Percentiles rank a stretch among this genome's conserved stretches.
These are phyloP conservation scores for Peromyscus melanophrys DNA, from an alignment of 2,797 vertebrate species.

Conservation along the genomic window DNA sequence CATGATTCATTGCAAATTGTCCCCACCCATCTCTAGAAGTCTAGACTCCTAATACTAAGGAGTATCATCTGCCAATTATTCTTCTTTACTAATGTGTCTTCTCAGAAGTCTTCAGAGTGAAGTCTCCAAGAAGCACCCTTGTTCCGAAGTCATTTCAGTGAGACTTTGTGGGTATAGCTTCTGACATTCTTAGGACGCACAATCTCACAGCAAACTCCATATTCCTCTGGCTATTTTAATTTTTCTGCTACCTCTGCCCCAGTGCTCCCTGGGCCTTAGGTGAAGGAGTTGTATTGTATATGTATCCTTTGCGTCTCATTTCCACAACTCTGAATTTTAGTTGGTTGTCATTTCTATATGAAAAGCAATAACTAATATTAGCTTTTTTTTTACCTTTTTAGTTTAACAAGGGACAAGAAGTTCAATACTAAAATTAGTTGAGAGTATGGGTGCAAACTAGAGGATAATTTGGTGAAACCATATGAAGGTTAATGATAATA, in stretches of 20 bases:
- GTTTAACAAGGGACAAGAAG: not conserved
- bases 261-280: not conserved
- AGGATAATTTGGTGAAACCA: not conserved
- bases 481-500: not conserved
- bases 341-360: not conserved
- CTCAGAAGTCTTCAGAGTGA: not conserved
- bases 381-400: not conserved
- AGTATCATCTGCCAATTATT: not conserved
- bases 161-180: not conserved
- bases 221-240: not conserved
- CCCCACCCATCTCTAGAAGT: not conserved
- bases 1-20: not conserved
- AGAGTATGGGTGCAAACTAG: not conserved
- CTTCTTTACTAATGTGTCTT: not conserved
- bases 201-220: not conserved
- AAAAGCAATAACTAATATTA: not conserved
- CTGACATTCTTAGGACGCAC: not conserved
- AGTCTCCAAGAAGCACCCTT: not conserved
- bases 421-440: not conserved
- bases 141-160: not conserved
- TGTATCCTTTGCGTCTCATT: not conserved
- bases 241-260: not conserved
- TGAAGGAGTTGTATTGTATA: not conserved
- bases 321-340: not conserved
- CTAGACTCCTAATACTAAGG: not conserved